Conservation (phyloP, 2,797 vertebrate genomes). For the Heterohyrax brucei region DNA sequence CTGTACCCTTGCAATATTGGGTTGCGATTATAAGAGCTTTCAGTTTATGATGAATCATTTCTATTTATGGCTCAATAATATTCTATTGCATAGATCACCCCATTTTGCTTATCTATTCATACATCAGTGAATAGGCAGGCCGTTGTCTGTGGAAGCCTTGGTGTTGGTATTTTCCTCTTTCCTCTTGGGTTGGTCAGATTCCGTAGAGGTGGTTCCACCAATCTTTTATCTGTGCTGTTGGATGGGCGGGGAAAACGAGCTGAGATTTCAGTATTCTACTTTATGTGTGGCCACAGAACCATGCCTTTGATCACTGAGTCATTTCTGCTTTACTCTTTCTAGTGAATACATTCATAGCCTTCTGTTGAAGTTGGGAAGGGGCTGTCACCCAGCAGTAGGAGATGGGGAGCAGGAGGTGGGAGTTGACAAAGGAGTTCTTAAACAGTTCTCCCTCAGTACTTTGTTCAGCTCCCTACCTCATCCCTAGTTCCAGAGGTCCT, state of each 20-base stretch:
- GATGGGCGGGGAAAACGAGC: neutral
- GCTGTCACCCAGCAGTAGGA: no score
- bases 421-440: neutral
- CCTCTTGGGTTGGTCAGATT: neutral
- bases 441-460: neutral
- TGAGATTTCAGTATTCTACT: neutral
- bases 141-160: neutral
- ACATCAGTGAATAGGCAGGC: neutral
- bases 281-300: neutral
- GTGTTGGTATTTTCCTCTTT: neutral
- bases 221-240: neutral
- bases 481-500: neutral
- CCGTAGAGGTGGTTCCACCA: neutral
- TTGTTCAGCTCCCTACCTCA: neutral
- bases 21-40: no score
- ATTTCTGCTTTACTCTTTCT: slow-evolving; percentile 23
- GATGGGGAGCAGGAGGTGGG: neutral
- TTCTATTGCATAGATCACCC: no score
- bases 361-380: neutral
- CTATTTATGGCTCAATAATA: no score
- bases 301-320: neutral
- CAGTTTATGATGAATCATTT: no score
- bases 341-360: slow-evolving; percentile 23
- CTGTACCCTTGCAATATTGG: no score
- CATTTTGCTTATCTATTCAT: no score